These are phyloP conservation scores for Oreohelix idahoensis DNA, from an alignment of 1,140 invertebrate genomes.

Conservation along the genomic window DNA sequence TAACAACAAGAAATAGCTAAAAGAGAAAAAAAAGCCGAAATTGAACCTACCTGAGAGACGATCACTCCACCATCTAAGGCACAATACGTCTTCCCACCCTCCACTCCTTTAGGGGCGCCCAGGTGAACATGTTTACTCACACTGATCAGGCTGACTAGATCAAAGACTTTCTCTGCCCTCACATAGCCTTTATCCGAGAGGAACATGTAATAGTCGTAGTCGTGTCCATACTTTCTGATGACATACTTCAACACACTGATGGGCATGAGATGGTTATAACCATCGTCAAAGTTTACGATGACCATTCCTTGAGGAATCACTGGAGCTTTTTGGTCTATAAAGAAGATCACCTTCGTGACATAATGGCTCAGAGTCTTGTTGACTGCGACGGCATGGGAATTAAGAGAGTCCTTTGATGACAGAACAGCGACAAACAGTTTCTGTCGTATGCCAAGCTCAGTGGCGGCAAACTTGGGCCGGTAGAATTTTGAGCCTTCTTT, in stretches of 20 bases:
- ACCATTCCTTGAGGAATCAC: conserved; percentile 56
- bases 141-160: conserved; percentile 84
- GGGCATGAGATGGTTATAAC: conserved; percentile 66
- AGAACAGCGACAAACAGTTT: conserved; percentile 90
- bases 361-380: conserved; percentile 86
- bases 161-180: conserved; percentile 81
- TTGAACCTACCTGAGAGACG: conserved; percentile 63
- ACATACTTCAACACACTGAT: conserved; percentile 88
- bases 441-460: conserved; percentile 90
- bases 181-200: conserved; percentile 86
- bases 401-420: conserved; percentile 81
- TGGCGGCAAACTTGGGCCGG: conserved; percentile 91
- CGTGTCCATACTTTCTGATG: conserved; percentile 87
- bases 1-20: too few relatives aligned
- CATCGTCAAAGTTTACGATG: conserved; percentile 70
- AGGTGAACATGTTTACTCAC: conserved; percentile 86
- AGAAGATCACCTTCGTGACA: conserved; percentile 84
- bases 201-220: conserved; percentile 92
- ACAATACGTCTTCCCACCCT: conserved; percentile 52
- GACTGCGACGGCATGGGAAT: conserved; percentile 81
- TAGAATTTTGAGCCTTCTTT: conserved; percentile 55
- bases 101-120: conserved; percentile 74
- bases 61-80: conserved; percentile 64
- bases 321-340: conserved; percentile 80
- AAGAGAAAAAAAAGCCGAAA: too few relatives aligned